These are phyloP conservation scores for Microcebus tavaratra DNA, from an alignment of 2,113 vertebrate genomes.

Conservation along the genomic window DNA sequence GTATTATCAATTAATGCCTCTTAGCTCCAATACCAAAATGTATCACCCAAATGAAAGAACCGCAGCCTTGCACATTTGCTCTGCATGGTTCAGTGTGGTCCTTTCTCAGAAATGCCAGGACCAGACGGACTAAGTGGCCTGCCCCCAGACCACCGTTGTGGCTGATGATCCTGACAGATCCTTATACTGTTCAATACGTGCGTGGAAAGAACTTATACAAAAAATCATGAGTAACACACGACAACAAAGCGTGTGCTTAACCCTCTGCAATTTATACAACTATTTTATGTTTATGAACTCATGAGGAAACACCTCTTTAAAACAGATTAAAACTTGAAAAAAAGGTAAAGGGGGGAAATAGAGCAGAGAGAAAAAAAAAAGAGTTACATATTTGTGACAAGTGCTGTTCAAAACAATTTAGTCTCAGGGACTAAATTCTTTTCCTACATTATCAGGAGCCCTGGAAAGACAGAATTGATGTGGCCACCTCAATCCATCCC, in stretches of 20 bases:
- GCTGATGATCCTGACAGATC: not conserved
- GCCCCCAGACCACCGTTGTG: not conserved
- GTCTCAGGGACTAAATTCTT: not conserved
- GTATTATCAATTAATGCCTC: not conserved
- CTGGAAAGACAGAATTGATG: not conserved
- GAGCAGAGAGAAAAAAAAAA: not conserved
- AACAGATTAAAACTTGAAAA: not conserved
- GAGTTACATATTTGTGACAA: not conserved
- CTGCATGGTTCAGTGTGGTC: not conserved
- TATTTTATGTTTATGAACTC: not conserved
- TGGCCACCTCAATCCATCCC: not conserved
- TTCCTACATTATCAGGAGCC: not conserved
- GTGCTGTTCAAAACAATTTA: not conserved
- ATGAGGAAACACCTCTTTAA: not conserved
- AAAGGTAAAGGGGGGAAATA: not conserved
- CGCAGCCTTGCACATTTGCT: not conserved
- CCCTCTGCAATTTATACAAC: not conserved
- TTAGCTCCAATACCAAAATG: not conserved
- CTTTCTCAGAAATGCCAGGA: not conserved
- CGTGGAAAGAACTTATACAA: not conserved
- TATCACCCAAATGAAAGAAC: not conserved
- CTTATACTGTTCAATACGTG: not conserved
- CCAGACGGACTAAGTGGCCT: not conserved
- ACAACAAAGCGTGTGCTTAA: not conserved
- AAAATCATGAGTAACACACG: not conserved